A percentile compares a stretch with the other conserved stretches of the same genome.
These are phyloP conservation scores for Leptinotarsa undecemlineata DNA, from an alignment of 1,140 invertebrate genomes.

Conservation along the genomic window DNA sequence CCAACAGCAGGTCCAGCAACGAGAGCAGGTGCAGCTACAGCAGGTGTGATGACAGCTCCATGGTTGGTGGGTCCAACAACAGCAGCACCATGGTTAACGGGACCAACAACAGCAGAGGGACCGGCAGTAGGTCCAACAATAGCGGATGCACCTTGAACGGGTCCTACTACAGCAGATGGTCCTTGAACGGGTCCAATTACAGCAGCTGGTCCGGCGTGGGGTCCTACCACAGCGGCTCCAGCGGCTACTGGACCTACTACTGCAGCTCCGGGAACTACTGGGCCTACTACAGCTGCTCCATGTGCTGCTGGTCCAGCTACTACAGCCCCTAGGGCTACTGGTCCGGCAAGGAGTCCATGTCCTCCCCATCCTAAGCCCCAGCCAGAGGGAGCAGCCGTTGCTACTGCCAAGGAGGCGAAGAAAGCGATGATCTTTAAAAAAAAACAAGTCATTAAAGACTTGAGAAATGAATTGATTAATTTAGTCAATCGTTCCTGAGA, in stretches of 20 bases:
- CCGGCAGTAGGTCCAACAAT: constrained; percentile 36
- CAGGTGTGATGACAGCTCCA: constrained; percentile 22
- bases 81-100: constrained; percentile 23
- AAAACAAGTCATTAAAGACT: neutral
- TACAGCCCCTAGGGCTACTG: constrained; percentile 25
- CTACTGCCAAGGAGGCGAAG: constrained; percentile 38
- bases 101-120: constrained; percentile 21
- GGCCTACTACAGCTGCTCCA: constrained; percentile 20
- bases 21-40: constrained; percentile 18
- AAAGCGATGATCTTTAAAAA: constrained; percentile 31
- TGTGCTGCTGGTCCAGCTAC: constrained; percentile 10
- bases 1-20: constrained; percentile 32
- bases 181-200: constrained; percentile 13
- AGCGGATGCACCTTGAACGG: constrained; percentile 16
- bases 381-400: constrained; percentile 34
- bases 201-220: neutral
- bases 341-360: constrained; percentile 10
- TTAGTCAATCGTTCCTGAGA: too few species aligned
- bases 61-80: constrained; percentile 31
- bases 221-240: constrained; percentile 17
- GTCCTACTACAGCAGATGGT: constrained; percentile 14
- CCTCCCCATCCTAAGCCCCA: constrained; percentile 17
- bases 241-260: constrained; percentile 8
- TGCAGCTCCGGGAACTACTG: constrained; percentile 29
- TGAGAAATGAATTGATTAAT: too few species aligned